phyloP scores from a whole-genome alignment of 2,797 vertebrate species.

The Rallus crepitans region DNA sequence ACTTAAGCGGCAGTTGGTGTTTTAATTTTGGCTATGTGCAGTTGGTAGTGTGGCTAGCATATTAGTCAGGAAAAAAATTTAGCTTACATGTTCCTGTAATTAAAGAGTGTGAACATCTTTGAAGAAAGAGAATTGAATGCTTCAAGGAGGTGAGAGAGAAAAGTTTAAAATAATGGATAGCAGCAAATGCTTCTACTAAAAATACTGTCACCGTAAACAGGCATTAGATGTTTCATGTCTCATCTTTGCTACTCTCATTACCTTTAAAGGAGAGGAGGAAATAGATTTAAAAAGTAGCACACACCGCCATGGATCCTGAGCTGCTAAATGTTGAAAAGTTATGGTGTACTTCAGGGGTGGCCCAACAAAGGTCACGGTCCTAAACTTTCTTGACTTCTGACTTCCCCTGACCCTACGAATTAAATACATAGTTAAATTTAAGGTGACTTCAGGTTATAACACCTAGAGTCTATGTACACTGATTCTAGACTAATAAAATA shows the following conservation, averaged over 20 bases:
- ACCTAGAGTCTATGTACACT: neutral
- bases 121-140: neutral
- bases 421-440: neutral
- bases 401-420: neutral
- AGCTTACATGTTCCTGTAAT: neutral
- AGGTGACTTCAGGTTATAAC: neutral
- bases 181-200: neutral
- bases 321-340: neutral
- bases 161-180: neutral
- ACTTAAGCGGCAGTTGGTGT: neutral
- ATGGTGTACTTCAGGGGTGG: neutral
- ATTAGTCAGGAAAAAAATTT: neutral
- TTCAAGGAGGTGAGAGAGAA: neutral
- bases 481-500: neutral
- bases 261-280: neutral
- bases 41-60: neutral
- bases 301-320: neutral
- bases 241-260: neutral
- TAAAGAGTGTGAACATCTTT: neutral
- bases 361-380: neutral
- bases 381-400: neutral
- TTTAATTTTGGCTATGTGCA: slow-evolving; percentile 19
- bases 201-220: neutral
- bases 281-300: neutral
- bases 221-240: neutral